Evolutionary conservation across 2,797 vertebrate genomes (phyloP).

Genomic region (Ceryle rudis): DNA sequence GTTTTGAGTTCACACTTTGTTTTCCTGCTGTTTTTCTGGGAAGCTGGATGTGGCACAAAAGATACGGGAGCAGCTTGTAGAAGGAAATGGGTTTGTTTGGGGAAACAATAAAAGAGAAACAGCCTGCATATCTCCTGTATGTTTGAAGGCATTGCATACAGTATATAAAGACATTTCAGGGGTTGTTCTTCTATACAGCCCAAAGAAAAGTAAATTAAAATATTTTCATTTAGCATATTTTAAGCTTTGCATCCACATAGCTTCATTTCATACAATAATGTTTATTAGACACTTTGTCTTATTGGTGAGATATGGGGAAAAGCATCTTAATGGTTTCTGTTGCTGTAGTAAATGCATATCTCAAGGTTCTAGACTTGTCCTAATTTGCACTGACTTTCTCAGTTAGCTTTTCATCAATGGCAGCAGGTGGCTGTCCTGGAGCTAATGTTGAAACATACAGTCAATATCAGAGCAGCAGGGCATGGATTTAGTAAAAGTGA

Average conservation of each 20-base stretch:
- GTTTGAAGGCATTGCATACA: neutral
- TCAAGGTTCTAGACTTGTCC: neutral
- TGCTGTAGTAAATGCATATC: neutral
- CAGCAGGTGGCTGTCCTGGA: neutral
- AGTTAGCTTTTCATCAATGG: neutral
- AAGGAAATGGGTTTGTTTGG: conserved; percentile 64
- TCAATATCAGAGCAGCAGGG: neutral
- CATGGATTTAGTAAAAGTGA: neutral
- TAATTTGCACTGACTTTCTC: neutral
- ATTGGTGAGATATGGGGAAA: neutral
- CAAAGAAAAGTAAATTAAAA: neutral
- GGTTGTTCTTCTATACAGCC: neutral
- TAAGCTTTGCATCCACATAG: neutral
- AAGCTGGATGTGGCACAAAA: conserved; percentile 52
- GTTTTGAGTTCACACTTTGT: conserved; percentile 75
- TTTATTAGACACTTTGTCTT: neutral
- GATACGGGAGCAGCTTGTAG: conserved; percentile 62
- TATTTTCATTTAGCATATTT: neutral
- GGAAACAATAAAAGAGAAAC: conserved; percentile 49
- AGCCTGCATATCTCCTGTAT: neutral
- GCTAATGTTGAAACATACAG: neutral
- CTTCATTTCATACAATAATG: neutral
- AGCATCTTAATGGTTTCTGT: neutral
- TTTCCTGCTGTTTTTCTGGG: conserved; percentile 73
- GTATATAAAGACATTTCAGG: neutral